These are phyloP conservation scores for Noctilio leporinus DNA, from an alignment of 2,113 vertebrate species.

Conservation along the genomic window DNA sequence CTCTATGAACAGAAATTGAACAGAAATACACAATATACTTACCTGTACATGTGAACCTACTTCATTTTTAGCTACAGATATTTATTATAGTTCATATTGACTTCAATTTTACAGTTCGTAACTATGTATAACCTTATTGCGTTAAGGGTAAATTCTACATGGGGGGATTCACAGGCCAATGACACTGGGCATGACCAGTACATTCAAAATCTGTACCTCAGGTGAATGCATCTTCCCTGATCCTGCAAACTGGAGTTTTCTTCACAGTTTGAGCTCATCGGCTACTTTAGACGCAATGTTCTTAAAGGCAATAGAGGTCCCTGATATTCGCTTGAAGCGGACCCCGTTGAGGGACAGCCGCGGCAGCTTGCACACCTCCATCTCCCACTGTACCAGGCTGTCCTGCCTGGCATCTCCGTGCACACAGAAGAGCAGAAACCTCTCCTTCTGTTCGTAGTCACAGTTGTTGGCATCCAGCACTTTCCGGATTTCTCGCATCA, in stretches of 20 bases:
- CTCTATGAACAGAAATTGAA: constrained; percentile 91
- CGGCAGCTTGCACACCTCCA: constrained; percentile 97
- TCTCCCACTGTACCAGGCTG: constrained; percentile 97
- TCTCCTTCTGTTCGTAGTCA: constrained; percentile 97
- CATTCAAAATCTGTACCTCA: constrained; percentile 85
- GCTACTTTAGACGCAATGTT: constrained; percentile 99
- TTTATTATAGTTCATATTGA: constrained; percentile 81
- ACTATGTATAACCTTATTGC: constrained; percentile 95
- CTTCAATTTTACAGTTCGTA: constrained; percentile 86
- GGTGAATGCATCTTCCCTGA: constrained; percentile 82
- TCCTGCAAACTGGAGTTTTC: constrained; percentile 70
- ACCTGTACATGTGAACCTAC: constrained; percentile 91
- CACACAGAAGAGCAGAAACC: constrained; percentile 98
- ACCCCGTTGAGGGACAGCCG: constrained; percentile 95
- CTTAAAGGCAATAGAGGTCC: constrained; percentile 97
- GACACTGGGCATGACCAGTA: constrained; percentile 80
- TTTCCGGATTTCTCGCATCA: constrained; percentile 98
- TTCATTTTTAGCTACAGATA: constrained; percentile 85
- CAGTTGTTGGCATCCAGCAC: constrained; percentile 97
- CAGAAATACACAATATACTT: constrained; percentile 93
- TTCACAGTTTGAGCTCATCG: constrained; percentile 97
- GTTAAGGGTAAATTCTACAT: constrained; percentile 84
- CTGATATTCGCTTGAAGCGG: constrained; percentile 98
- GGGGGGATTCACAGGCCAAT: constrained; percentile 81
- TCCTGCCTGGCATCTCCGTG: constrained; percentile 95